A percentile compares a stretch with the other conserved stretches of the same genome.
These are phyloP conservation scores for Falco columbarius DNA, from an alignment of 2,797 vertebrate species.

Conservation along the genomic window DNA sequence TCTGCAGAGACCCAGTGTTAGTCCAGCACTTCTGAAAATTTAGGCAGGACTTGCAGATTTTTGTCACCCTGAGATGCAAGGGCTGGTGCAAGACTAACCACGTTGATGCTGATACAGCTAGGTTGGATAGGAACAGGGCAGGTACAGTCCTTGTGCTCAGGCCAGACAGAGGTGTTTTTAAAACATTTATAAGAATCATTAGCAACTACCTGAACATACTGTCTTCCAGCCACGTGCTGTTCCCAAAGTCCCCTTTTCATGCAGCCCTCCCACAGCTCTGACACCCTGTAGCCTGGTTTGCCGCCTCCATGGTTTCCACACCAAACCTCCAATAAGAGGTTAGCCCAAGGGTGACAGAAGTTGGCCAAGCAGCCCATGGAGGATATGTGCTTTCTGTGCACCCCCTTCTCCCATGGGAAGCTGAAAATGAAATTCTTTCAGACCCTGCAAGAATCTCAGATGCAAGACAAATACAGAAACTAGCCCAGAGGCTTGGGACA, in stretches of 20 bases:
- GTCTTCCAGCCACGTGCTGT: background rate
- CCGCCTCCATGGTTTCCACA: background rate
- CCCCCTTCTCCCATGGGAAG: background rate
- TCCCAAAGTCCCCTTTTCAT: background rate
- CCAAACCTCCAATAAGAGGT: background rate
- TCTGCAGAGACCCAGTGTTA: background rate
- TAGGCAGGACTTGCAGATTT: background rate
- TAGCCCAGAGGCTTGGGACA: background rate
- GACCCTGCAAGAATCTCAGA: background rate
- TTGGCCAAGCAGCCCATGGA: background rate
- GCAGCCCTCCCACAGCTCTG: background rate
- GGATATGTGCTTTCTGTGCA: accelerated
- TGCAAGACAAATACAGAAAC: background rate
- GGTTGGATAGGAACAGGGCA: background rate
- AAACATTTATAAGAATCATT: background rate
- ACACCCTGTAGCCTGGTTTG: background rate
- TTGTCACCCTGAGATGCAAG: accelerated
- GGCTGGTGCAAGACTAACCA: background rate
- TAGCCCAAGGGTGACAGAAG: background rate
- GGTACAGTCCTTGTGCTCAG: background rate
- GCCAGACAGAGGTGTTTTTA: background rate
- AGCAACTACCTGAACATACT: background rate
- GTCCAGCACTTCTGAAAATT: background rate
- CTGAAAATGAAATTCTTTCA: background rate
- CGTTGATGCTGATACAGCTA: accelerated